Conservation (phyloP, 2,888 invertebrate species). For the Ectemnius continuus region DNA sequence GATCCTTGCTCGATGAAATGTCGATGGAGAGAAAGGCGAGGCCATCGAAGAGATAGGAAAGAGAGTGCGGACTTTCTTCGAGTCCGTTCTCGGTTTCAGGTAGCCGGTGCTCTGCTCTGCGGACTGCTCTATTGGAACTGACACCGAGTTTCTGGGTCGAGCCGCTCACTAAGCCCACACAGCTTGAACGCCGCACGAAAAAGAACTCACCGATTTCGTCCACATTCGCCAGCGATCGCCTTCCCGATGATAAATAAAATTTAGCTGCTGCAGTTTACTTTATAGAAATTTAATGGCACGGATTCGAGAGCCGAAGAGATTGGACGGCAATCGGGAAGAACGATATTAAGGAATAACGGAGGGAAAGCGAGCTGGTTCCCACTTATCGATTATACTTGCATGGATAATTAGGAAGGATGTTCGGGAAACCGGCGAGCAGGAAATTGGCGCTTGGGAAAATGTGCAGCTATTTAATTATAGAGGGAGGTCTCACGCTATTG, state of each 20-base stretch:
- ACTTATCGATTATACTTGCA: too few relatives aligned
- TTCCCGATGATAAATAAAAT: conserved; percentile 19
- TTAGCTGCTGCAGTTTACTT: neutral
- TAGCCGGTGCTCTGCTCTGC: conserved; percentile 15
- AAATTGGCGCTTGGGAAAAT: too few relatives aligned
- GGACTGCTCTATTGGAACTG: conserved; percentile 43
- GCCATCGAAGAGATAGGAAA: conserved; percentile 26
- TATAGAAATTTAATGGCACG: neutral
- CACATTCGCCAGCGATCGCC: conserved; percentile 39
- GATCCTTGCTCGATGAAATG: neutral
- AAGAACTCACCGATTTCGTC: conserved; percentile 2
- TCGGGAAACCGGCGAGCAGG: too few relatives aligned
- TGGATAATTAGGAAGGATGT: too few relatives aligned
- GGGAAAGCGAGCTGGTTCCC: too few relatives aligned
- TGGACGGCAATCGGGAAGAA: neutral
- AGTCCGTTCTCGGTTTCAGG: conserved; percentile 54
- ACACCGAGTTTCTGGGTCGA: conserved; percentile 61
- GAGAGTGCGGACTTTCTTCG: conserved; percentile 59
- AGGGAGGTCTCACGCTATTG: neutral
- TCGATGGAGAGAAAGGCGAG: conserved; percentile 33
- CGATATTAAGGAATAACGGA: neutral
- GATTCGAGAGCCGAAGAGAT: neutral
- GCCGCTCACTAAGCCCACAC: conserved; percentile 67
- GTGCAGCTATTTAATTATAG: neutral
- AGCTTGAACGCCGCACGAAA: conserved; percentile 13